Evolutionary conservation across 2,797 vertebrate species (phyloP).

Genomic region (Sebastes reedi): DNA sequence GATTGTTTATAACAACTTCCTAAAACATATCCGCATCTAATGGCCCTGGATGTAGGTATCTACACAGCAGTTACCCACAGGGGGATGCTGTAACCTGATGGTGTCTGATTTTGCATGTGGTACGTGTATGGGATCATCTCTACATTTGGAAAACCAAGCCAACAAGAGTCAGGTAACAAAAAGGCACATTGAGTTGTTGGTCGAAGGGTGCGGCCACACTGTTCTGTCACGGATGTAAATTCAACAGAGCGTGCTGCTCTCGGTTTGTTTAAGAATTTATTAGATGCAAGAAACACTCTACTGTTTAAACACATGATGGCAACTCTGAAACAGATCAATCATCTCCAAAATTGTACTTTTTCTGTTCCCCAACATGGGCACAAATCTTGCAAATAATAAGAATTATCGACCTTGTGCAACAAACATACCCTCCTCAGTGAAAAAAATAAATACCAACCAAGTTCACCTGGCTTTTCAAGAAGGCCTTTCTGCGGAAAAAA

Average conservation of each 20-base stretch:
- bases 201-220: neutral
- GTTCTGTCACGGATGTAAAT: neutral
- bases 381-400: neutral
- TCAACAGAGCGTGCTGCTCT: neutral
- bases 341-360: neutral
- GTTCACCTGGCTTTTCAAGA: neutral
- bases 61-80: neutral
- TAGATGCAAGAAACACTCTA: neutral
- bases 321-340: neutral
- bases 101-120: neutral
- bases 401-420: neutral
- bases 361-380: neutral
- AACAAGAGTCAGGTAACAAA: constrained; percentile 6
- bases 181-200: neutral
- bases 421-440: neutral
- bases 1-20: constrained; percentile 59
- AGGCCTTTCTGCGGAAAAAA: neutral
- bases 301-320: neutral
- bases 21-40: constrained; percentile 12
- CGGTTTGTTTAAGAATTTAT: constrained; percentile 8
- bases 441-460: neutral
- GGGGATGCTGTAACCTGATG: neutral
- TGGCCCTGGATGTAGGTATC: neutral
- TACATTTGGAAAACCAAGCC: constrained; percentile 1
- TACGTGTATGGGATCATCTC: neutral